phyloP scores from a whole-genome alignment of 1,140 invertebrate species.

The Adoxophyes honmai region DNA sequence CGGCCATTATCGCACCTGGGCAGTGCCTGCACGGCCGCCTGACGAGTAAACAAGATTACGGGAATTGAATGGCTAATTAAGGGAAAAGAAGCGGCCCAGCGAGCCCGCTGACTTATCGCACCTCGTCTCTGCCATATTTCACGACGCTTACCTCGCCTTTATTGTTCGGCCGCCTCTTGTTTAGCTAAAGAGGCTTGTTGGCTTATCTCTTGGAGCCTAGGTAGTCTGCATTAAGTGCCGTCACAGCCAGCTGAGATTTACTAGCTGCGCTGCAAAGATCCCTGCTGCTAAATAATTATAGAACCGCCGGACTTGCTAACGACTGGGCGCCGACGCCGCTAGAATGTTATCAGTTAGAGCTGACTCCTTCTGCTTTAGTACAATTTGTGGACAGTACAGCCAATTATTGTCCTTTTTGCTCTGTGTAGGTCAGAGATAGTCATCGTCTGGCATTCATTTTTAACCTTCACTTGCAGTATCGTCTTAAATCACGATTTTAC shows the following conservation, averaged over 20 bases:
- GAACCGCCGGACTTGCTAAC: background rate
- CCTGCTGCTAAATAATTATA: slow-evolving; percentile 32
- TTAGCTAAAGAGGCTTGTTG: slow-evolving; percentile 71
- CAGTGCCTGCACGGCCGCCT: slow-evolving; percentile 50
- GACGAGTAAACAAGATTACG: slow-evolving; percentile 75
- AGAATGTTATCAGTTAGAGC: background rate
- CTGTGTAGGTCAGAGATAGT: no score
- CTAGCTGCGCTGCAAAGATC: slow-evolving; percentile 22
- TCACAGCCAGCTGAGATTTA: slow-evolving; percentile 51
- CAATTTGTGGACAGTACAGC: background rate
- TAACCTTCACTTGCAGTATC: no score
- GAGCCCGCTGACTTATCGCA: slow-evolving; percentile 61
- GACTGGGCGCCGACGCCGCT: background rate
- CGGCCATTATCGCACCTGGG: slow-evolving; percentile 75
- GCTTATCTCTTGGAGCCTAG: slow-evolving; percentile 65
- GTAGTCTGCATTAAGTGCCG: slow-evolving; percentile 61
- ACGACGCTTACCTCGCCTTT: slow-evolving; percentile 69
- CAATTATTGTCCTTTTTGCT: no score
- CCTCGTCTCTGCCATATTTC: slow-evolving; percentile 70
- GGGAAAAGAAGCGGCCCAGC: slow-evolving; percentile 64
- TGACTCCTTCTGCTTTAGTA: background rate
- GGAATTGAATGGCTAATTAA: slow-evolving; percentile 75
- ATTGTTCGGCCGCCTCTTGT: slow-evolving; percentile 68
- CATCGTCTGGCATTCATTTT: no score
- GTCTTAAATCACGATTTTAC: no score